A percentile compares a stretch with the other conserved stretches of the same genome.
Evolutionary conservation across 2,797 vertebrate species (phyloP).

Genomic region (Meriones psammophilus): DNA sequence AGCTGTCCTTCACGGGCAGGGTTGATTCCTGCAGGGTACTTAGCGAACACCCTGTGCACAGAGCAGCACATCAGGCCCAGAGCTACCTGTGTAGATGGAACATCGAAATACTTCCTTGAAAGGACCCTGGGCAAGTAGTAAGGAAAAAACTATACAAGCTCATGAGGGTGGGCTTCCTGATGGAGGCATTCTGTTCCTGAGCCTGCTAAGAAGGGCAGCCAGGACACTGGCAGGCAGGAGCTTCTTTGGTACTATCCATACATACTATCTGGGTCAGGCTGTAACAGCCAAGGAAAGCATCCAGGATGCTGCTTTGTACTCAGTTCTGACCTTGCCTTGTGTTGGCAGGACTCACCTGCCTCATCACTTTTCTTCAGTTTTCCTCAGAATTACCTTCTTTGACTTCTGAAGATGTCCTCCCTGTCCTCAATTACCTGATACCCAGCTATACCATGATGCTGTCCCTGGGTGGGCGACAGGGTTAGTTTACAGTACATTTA

Average conservation of each 20-base stretch:
- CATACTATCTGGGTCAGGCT: not conserved
- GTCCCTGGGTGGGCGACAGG: not conserved
- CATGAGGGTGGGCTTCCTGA: not conserved
- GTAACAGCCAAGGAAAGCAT: not conserved
- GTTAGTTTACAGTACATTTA: not conserved
- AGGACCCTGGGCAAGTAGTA: not conserved
- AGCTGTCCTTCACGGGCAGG: not conserved
- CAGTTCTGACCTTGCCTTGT: not conserved
- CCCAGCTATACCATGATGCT: rapidly evolving
- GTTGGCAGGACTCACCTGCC: not conserved
- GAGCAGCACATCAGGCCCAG: not conserved
- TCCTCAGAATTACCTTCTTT: not conserved
- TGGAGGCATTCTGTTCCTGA: not conserved
- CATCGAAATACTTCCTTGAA: not conserved
- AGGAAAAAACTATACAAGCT: not conserved
- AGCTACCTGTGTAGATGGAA: not conserved
- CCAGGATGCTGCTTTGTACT: not conserved
- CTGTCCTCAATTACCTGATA: not conserved
- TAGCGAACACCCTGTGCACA: not conserved
- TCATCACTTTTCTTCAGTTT: not conserved
- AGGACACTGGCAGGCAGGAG: not conserved
- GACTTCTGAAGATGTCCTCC: not conserved
- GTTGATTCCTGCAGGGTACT: not conserved
- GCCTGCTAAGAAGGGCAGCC: not conserved
- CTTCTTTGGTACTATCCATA: not conserved